Base-by-base conservation (phyloP, 2,888 invertebrate species). In the Trichopria drosophilae region DNA sequence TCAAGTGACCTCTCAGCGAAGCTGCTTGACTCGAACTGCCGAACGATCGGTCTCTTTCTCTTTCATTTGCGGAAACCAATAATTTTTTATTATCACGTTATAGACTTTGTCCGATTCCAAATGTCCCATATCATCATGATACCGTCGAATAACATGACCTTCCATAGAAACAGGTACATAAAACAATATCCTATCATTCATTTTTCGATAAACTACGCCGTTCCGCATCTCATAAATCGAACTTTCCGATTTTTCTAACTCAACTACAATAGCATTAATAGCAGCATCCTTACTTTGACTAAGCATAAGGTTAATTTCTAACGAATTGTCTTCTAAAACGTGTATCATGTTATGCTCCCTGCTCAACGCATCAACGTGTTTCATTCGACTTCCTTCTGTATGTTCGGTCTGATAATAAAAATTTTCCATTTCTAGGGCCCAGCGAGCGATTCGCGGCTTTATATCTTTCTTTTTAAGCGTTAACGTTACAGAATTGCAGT, bases 401-500 rank as follows among this genome's bases (percentile, higher is more conserved):
- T 67, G 67, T 23, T 60, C 60, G 1, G 62, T 36, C 6, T 40
- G 43, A 43, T 60, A 68, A 40, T 62, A 57, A 50, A 49, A 60
- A 51, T 61, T 60, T 42, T 63, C 56, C 18, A 71, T 39, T 15
- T 55, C 51, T 4, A 64, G 35, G 28, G 59, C 50, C 71, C 69
- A 70, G 18, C 69, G 19, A 15, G 53, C 41, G 23, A 71, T 70
- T 48, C 65, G 36, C 1, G 64, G 62, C 49, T 66, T 64, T n/a
- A 70, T 57, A 9, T 67, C 62, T 40, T 62, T 60, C 44, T 68
- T 69, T 18, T 55, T 52, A 13, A 69, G 47, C 6, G 68, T 56
- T 47, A 62, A 31, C 31, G 55, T 58, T 7, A 70, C 37, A 18
- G 61, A 57, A 49, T 66, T 58, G 47, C 66, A 69, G 46, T 70